These are phyloP conservation scores for Atherix ibis DNA, from an alignment of 2,888 invertebrate genomes.

Conservation along the genomic window DNA sequence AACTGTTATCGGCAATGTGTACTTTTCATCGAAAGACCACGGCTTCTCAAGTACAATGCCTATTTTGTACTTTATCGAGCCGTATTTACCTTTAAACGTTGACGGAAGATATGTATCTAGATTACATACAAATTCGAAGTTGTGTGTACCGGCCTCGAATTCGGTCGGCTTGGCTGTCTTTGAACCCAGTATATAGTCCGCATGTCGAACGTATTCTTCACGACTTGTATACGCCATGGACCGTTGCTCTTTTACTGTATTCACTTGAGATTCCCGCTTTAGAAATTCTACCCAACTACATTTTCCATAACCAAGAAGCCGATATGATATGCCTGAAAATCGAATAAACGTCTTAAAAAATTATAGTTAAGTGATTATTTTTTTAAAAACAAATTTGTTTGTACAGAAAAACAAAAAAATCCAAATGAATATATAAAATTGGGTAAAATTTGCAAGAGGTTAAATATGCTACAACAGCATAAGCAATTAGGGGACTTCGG, in stretches of 20 bases:
- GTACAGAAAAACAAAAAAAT: no score
- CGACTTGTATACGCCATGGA: conserved; percentile 28
- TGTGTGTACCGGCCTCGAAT: conserved; percentile 24
- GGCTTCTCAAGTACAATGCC: conserved; percentile 29
- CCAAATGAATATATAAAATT: no score
- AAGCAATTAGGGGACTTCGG: no score
- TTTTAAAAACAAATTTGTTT: no score
- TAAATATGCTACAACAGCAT: no score
- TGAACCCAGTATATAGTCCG: conserved; percentile 24
- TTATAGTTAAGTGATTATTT: no score
- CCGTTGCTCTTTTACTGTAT: conserved; percentile 21
- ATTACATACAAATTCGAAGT: conserved; percentile 23
- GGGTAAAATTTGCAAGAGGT: no score
- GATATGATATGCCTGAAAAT: conserved; percentile 27
- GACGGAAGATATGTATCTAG: conserved; percentile 26
- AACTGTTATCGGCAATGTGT: conserved; percentile 25
- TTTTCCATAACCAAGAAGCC: conserved; percentile 30
- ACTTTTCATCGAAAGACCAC: conserved; percentile 30
- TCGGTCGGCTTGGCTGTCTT: conserved; percentile 21
- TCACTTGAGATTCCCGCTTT: conserved; percentile 19
- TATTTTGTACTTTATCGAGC: conserved; percentile 31
- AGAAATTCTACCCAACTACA: conserved; percentile 31
- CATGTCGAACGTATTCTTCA: conserved; percentile 26
- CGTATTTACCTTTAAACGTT: conserved; percentile 26
- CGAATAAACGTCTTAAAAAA: no score